Evolutionary conservation across 1,140 invertebrate species (phyloP).

Genomic region (Scaptomyza hsui): DNA sequence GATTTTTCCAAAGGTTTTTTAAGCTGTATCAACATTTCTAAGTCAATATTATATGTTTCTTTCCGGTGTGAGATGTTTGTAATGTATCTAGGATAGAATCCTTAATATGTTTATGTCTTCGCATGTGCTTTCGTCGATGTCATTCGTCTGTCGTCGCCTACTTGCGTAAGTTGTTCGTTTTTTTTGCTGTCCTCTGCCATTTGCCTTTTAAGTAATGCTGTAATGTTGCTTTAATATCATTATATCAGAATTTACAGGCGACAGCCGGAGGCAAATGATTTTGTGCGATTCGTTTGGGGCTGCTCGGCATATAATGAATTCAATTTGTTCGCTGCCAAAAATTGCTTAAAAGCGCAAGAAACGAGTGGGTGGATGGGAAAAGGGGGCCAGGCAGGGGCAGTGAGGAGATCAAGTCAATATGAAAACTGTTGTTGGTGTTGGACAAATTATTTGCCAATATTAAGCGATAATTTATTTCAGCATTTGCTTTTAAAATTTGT

Average conservation of each 20-base stretch:
- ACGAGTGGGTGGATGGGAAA: neutral
- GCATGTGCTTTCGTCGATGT: slow-evolving; percentile 5
- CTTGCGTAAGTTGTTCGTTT: slow-evolving; percentile 24
- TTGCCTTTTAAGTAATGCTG: slow-evolving; percentile 51
- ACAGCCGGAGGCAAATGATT: slow-evolving; percentile 37
- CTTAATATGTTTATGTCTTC: slow-evolving; percentile 19
- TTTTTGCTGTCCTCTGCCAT: slow-evolving; percentile 39
- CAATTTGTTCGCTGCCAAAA: slow-evolving; percentile 59
- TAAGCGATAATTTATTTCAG: slow-evolving; percentile 81
- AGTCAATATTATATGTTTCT: neutral
- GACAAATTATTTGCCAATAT: slow-evolving; percentile 77
- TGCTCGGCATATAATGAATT: slow-evolving; percentile 67
- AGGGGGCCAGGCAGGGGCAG: neutral
- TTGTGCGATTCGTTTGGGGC: slow-evolving; percentile 24
- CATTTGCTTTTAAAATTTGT: slow-evolving; percentile 73
- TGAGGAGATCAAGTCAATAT: slow-evolving; percentile 9
- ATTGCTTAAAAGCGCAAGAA: slow-evolving; percentile 32
- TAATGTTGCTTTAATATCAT: slow-evolving; percentile 78
- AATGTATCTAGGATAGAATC: slow-evolving; percentile 8
- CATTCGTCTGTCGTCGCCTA: slow-evolving; percentile 14
- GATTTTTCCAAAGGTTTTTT: neutral
- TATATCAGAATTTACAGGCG: slow-evolving; percentile 53
- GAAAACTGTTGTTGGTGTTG: slow-evolving; percentile 31
- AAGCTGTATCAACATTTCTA: neutral
- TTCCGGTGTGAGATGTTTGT: neutral